These are phyloP conservation scores for Euphonia xanthogaster DNA, from an alignment of 2,797 vertebrate species.

Conservation along the genomic window DNA sequence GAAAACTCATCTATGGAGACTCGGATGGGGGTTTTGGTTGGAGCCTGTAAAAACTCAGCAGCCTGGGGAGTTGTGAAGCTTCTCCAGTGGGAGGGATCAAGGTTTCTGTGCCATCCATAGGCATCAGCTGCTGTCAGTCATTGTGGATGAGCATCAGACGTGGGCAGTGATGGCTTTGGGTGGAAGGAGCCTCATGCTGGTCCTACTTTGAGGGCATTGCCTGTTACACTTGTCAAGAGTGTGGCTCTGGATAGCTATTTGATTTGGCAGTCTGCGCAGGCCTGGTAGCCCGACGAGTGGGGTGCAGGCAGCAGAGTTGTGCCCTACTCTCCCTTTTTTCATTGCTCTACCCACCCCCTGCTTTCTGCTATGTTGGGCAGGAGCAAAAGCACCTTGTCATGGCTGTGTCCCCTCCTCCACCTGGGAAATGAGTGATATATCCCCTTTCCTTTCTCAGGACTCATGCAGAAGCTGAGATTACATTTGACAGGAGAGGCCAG, in stretches of 20 bases:
- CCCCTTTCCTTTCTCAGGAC: background rate
- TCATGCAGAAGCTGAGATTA: background rate
- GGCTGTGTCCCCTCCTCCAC: background rate
- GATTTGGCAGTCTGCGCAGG: conserved; percentile 30
- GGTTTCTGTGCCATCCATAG: background rate
- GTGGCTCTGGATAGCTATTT: background rate
- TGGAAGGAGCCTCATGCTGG: background rate
- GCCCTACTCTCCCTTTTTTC: background rate
- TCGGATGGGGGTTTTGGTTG: background rate
- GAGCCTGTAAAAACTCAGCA: background rate
- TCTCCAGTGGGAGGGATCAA: background rate
- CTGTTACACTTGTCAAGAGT: background rate
- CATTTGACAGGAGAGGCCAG: background rate
- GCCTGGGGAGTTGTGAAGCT: background rate
- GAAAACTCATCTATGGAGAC: background rate
- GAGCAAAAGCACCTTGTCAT: background rate
- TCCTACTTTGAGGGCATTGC: background rate
- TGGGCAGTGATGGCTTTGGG: background rate
- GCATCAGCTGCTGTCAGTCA: conserved; percentile 48
- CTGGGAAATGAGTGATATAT: background rate
- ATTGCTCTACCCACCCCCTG: background rate
- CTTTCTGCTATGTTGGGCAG: background rate
- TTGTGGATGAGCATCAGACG: background rate
- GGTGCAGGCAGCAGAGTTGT: background rate
- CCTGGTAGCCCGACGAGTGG: background rate